Base-by-base conservation (phyloP, 2,888 invertebrate species). In the Chloroclystis v-ata region DNA sequence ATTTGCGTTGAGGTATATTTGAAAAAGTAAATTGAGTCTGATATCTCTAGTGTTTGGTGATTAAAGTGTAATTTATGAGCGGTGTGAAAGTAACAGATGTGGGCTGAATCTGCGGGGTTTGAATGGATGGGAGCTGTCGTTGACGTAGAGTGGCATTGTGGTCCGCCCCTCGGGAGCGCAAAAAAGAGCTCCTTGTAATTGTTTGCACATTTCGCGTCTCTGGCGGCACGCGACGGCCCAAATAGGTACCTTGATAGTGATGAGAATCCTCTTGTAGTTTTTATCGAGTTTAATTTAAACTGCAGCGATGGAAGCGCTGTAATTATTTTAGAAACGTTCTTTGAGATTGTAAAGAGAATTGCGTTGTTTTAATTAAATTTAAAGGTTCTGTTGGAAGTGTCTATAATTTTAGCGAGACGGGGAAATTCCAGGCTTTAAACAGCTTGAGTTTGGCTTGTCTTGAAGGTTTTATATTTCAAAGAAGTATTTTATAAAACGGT, bases 131-230 rank as follows among this genome's bases (percentile, higher is more conserved):
- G 69, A 63, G 65, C 73, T 78, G 79, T 71, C 70, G 75, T 72
- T 77, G 78, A 77, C 82, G 72, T 75, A 65, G 69, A 84, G 83
- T 78, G 78, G 75, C 66, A 77, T 84, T 83, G 80, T 82, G 71
- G 62, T 62, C 57, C 65, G 61, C 69, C 72, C 73, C 63, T 59
- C 59, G 62, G 65, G 72, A 63, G 68, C 67, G 67, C 72, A 78
- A 82, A 82, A 79, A 82, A 80, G 73, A 72, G 72, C 76, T 75
- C 77, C 65, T 74, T 72, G 77, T 83, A 83, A 85, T 86, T 86
- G 86, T 86, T 86, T 85, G 86, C 83, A 80, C 86, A 83, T 85
- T 86, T 85, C 65, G 66, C 76, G 67, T 72, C 69, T 66, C 70
- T 76, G 61, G 63, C 61, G 67, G 65, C 71, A 65, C 66, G 64